phyloP scores from a whole-genome alignment of 2,888 invertebrate genomes.

The Phyllotreta cruciferae region DNA sequence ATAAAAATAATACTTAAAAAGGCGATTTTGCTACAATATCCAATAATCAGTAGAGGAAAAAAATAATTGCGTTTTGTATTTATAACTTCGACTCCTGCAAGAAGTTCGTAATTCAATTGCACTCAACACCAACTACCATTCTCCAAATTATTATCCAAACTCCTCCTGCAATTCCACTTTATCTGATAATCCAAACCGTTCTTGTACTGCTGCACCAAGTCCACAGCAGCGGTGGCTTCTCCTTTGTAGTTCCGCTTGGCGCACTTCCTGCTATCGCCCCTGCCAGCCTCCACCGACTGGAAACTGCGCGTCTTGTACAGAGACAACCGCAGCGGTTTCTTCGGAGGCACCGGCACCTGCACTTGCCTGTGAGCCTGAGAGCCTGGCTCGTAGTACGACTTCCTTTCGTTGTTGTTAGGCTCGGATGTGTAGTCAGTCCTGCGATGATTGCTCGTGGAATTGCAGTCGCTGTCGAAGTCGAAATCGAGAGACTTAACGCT shows the following conservation, averaged over 20 bases:
- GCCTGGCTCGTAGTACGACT: slow-evolving; percentile 44
- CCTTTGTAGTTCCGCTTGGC: slow-evolving; percentile 68
- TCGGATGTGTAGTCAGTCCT: slow-evolving; percentile 66
- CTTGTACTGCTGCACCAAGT: slow-evolving; percentile 31
- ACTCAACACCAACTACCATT: slow-evolving; percentile 55
- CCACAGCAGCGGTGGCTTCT: slow-evolving; percentile 54
- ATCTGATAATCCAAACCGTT: slow-evolving; percentile 37
- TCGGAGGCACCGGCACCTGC: slow-evolving; percentile 80
- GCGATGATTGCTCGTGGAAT: slow-evolving; percentile 41
- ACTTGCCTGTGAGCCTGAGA: slow-evolving; percentile 52
- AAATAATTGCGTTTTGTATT: not conserved
- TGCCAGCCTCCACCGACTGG: slow-evolving; percentile 69
- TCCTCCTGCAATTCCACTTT: slow-evolving; percentile 44
- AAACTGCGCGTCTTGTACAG: slow-evolving; percentile 84
- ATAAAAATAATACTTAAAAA: too few species aligned
- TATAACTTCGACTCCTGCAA: not conserved
- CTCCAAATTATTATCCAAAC: slow-evolving; percentile 48
- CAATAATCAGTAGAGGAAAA: too few species aligned
- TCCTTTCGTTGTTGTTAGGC: slow-evolving; percentile 62
- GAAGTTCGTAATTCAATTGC: not conserved
- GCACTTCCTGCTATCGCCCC: slow-evolving; percentile 60
- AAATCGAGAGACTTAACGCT: slow-evolving; percentile 79
- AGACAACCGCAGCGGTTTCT: slow-evolving; percentile 83
- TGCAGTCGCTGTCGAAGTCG: slow-evolving; percentile 77
- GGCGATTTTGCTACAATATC: too few species aligned